phyloP scores from a whole-genome alignment of 2,888 invertebrate genomes.

The Yponomeuta plumbellus region DNA sequence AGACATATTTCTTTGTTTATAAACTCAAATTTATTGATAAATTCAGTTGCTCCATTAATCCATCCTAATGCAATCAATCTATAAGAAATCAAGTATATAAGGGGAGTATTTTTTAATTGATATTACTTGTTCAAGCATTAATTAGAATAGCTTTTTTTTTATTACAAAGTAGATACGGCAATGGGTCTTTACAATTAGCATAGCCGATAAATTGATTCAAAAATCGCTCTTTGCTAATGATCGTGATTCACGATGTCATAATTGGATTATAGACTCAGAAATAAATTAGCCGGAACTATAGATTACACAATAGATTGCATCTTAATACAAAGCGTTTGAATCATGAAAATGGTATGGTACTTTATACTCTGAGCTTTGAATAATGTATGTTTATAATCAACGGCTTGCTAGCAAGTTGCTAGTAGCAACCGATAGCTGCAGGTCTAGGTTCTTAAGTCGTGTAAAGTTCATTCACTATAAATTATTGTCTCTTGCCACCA shows the following conservation, averaged over 20 bases:
- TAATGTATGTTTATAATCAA: no score
- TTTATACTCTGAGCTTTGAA: no score
- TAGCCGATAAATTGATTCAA: slow-evolving; percentile 1
- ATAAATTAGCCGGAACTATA: slow-evolving; percentile 19
- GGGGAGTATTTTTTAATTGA: not conserved
- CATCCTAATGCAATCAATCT: not conserved
- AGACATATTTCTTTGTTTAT: no score
- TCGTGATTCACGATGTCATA: slow-evolving; percentile 7
- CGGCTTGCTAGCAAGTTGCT: no score
- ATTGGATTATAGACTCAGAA: slow-evolving; percentile 13
- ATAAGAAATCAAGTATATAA: not conserved
- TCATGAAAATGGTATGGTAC: no score
- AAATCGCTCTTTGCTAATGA: not conserved
- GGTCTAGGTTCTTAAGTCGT: no score
- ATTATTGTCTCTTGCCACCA: no score
- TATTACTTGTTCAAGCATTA: not conserved
- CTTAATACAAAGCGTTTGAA: not conserved
- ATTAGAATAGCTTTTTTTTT: not conserved
- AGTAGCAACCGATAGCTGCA: no score
- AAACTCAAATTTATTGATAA: not conserved
- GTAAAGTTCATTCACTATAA: no score
- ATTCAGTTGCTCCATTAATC: not conserved
- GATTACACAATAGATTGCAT: slow-evolving; percentile 17
- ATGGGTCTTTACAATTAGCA: not conserved
- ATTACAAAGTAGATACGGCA: not conserved